Conservation (phyloP, 2,888 invertebrate genomes). For the Erebia palarica region DNA sequence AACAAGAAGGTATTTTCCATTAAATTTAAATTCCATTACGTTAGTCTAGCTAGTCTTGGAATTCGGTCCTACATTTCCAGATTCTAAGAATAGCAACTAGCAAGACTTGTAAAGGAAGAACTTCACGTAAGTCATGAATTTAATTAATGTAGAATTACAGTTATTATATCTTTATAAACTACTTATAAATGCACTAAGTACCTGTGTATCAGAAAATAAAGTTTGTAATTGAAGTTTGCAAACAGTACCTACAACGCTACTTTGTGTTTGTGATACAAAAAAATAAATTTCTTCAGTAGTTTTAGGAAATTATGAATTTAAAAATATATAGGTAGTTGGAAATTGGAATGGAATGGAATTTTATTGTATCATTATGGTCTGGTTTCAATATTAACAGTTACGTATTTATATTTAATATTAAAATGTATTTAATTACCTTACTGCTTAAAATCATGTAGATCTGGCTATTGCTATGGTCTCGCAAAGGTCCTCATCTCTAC, state of each 20-base stretch:
- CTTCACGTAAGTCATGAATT: constrained; percentile 19
- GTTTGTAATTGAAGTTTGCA: too few species aligned
- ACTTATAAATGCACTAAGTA: too few species aligned
- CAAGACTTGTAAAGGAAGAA: constrained; percentile 26
- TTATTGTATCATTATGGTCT: background rate
- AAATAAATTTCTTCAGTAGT: too few species aligned
- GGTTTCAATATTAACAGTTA: background rate
- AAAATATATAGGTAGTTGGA: too few species aligned
- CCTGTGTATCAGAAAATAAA: background rate
- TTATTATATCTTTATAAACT: background rate
- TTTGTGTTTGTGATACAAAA: background rate
- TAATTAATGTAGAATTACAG: constrained; percentile 19
- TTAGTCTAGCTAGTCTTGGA: constrained; percentile 14
- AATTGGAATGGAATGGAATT: too few species aligned
- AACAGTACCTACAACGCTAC: constrained; percentile 61
- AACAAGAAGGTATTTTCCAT: constrained; percentile 1
- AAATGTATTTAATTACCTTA: constrained; percentile 54
- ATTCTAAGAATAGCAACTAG: constrained; percentile 30
- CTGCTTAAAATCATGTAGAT: constrained; percentile 70
- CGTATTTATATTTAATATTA: background rate
- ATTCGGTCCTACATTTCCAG: constrained; percentile 24
- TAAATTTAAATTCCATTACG: constrained; percentile 15
- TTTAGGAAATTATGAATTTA: too few species aligned
- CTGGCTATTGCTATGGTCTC: constrained; percentile 56
- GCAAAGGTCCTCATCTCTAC: constrained; percentile 70